These are phyloP conservation scores for Peromyscus aztecus DNA, from an alignment of 2,797 vertebrate species.

Conservation along the genomic window DNA sequence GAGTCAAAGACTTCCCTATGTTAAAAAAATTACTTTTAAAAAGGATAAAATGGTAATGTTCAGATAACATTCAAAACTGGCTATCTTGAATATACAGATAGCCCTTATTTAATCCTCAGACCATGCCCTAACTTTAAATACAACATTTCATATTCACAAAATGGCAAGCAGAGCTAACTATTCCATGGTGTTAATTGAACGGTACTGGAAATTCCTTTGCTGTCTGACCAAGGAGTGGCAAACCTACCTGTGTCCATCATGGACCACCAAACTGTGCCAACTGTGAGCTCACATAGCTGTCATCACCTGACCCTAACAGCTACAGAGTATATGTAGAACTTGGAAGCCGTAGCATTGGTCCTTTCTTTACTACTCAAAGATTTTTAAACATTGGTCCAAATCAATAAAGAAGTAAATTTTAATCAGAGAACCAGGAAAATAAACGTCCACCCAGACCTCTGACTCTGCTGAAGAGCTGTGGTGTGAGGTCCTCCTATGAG, in stretches of 20 bases:
- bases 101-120: not conserved
- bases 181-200: not conserved
- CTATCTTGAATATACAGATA: not conserved
- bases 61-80: not conserved
- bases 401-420: not conserved
- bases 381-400: conserved; percentile 20
- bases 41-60: not conserved
- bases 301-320: not conserved
- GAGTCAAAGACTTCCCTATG: not conserved
- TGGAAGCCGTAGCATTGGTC: not conserved
- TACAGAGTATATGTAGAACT: not conserved
- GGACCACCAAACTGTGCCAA: not conserved
- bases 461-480: not conserved
- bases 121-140: conserved; percentile 14
- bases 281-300: not conserved
- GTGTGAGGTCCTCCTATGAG: not conserved
- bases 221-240: not conserved
- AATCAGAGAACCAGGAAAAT: not conserved
- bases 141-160: conserved; percentile 8
- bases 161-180: not conserved
- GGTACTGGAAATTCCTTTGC: not conserved
- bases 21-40: not conserved
- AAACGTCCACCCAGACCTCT: not conserved
- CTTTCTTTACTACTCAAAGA: not conserved
- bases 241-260: not conserved